Evolutionary conservation across 2,888 invertebrate species (phyloP).

Genomic region (Deladenus siricidicola): DNA sequence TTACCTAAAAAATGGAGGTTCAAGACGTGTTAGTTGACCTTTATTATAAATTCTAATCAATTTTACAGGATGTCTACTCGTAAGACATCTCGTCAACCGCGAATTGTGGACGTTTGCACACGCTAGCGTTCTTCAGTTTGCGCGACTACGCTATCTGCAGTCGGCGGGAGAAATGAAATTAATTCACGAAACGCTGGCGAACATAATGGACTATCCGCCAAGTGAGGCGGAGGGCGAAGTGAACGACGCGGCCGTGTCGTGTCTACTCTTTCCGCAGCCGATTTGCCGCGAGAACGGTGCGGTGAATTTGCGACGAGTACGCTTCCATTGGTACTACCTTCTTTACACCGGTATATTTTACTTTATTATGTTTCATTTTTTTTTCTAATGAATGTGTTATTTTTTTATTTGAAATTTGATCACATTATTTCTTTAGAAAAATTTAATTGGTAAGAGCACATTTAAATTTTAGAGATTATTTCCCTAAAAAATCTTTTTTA

Average conservation of each 20-base stretch:
- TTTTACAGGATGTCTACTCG: not conserved
- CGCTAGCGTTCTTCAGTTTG: constrained; percentile 6
- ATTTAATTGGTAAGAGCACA: too few relatives aligned
- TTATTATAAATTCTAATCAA: not conserved
- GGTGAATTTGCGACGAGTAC: constrained; percentile 53
- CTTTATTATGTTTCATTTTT: too few relatives aligned
- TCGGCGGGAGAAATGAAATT: constrained; percentile 25
- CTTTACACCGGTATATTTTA: constrained; percentile 53
- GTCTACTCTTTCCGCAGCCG: constrained; percentile 35
- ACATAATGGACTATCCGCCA: constrained; percentile 16
- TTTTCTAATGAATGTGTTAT: too few relatives aligned
- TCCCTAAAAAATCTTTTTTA: too few relatives aligned
- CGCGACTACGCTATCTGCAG: constrained; percentile 24
- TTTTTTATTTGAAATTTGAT: too few relatives aligned
- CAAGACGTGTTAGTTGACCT: not conserved
- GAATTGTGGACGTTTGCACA: constrained; percentile 21
- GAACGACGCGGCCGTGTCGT: constrained; percentile 19
- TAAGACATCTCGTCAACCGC: constrained; percentile 20
- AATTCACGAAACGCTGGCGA: constrained; percentile 26
- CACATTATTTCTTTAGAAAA: too few relatives aligned
- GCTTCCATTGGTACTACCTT: constrained; percentile 56
- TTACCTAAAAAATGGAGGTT: too few relatives aligned
- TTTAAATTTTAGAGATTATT: too few relatives aligned
- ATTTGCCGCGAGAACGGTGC: constrained; percentile 50
- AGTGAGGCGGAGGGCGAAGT: not conserved